Conservation (phyloP, 2,888 invertebrate genomes). For the Plebejus argus region DNA sequence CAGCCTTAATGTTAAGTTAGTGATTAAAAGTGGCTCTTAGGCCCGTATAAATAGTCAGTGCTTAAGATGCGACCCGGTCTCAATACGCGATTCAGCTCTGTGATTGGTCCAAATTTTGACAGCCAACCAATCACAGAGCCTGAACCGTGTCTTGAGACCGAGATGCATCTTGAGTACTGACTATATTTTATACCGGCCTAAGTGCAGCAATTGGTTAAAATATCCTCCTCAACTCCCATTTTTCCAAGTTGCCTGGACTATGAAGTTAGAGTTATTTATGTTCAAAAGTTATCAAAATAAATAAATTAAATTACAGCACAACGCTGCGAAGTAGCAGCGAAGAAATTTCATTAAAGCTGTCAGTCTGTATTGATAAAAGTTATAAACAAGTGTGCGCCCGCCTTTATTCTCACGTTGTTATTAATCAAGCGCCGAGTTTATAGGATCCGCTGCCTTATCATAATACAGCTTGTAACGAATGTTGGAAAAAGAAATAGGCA, state of each 20-base stretch:
- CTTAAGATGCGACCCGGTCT: too few relatives aligned
- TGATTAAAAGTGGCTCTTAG: too few relatives aligned
- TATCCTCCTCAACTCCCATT: background rate
- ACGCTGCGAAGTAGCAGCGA: background rate
- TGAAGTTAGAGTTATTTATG: background rate
- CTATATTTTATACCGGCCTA: too few relatives aligned
- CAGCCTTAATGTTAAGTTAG: too few relatives aligned
- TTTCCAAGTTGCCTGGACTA: background rate
- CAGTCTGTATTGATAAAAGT: slow-evolving; percentile 18
- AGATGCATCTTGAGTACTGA: too few relatives aligned
- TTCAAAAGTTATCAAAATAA: background rate
- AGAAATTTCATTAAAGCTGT: slow-evolving; percentile 21
- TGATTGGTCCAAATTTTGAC: too few relatives aligned
- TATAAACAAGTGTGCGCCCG: slow-evolving; percentile 36
- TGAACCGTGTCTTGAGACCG: too few relatives aligned
- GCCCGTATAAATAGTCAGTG: too few relatives aligned
- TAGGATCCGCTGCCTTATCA: slow-evolving; percentile 8
- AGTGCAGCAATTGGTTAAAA: background rate
- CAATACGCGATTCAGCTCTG: too few relatives aligned
- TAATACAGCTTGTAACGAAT: background rate
- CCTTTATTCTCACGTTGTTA: slow-evolving; percentile 48
- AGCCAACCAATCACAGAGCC: too few relatives aligned
- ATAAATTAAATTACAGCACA: slow-evolving; percentile 1
- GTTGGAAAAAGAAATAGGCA: too few relatives aligned
- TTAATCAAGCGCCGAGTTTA: slow-evolving; percentile 50